These are phyloP conservation scores for Syrmaticus mikado DNA, from an alignment of 2,113 vertebrate genomes.

Conservation along the genomic window DNA sequence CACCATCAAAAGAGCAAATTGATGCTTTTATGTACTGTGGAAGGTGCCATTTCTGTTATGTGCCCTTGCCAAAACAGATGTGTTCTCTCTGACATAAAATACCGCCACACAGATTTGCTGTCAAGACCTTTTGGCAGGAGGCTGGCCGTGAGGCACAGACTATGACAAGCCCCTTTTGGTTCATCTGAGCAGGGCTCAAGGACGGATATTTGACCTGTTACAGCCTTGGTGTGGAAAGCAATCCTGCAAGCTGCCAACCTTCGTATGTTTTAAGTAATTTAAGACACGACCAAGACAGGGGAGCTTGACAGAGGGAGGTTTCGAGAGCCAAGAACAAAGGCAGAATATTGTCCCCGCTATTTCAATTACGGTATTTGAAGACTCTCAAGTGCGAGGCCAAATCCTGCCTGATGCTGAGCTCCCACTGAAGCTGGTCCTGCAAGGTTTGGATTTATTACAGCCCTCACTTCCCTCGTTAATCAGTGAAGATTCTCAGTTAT, in stretches of 20 bases:
- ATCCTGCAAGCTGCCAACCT: conserved; percentile 29
- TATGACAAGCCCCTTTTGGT: not conserved
- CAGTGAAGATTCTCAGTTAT: not conserved
- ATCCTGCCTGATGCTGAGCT: not conserved
- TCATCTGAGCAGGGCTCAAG: not conserved
- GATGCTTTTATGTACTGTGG: conserved; percentile 2
- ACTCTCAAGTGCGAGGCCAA: not conserved
- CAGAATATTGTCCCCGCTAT: conserved; percentile 42
- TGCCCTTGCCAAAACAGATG: not conserved
- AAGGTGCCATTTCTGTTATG: conserved; percentile 32
- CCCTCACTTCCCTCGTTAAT: not conserved
- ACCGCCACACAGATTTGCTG: not conserved
- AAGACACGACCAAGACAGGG: conserved; percentile 5
- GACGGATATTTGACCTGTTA: not conserved
- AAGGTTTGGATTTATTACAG: not conserved
- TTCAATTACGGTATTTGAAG: not conserved
- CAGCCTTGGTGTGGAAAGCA: not conserved
- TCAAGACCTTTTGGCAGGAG: not conserved
- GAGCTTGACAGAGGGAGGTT: not conserved
- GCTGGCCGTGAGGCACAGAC: not conserved
- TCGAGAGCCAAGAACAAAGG: conserved; percentile 75
- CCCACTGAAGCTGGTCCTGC: not conserved
- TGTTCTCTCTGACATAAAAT: not conserved
- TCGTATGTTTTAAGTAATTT: conserved; percentile 26
- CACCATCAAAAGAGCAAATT: not conserved